Evolutionary conservation across 37 sponge, comb jelly and placozoan species (phyloP).

Genomic region (Amphimedon queenslandica): DNA sequence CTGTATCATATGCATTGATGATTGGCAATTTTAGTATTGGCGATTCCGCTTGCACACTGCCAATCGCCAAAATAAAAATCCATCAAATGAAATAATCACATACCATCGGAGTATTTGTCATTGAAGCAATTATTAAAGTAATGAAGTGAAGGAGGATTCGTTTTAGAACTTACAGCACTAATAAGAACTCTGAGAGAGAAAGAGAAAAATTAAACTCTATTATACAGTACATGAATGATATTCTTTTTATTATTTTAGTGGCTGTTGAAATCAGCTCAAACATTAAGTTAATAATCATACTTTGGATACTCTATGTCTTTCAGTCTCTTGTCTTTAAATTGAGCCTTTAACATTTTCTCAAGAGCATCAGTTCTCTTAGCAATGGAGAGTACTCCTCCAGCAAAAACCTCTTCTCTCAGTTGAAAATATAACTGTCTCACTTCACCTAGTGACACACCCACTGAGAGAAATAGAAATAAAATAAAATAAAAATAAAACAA

Average conservation of each 20-base stretch:
- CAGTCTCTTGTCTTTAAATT: constrained; percentile 39
- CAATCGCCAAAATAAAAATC: no score
- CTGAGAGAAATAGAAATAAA: no score
- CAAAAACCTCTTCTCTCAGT: constrained; percentile 41
- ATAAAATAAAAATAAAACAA: no score
- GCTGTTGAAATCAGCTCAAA: no score
- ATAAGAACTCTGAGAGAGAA: constrained; percentile 41
- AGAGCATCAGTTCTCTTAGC: constrained; percentile 36
- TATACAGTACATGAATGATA: no score
- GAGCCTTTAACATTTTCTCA: constrained; percentile 38
- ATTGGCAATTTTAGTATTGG: no score
- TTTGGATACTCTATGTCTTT: constrained; percentile 32
- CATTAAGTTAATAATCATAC: no score
- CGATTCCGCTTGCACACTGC: no score
- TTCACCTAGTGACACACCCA: constrained; percentile 46
- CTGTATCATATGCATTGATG: no score
- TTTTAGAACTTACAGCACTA: constrained; percentile 41
- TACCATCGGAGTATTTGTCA: constrained; percentile 46
- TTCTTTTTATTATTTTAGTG: no score
- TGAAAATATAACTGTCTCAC: constrained; percentile 39
- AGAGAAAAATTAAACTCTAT: no score
- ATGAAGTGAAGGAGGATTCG: constrained; percentile 48
- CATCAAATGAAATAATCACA: neutral
- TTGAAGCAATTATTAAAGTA: constrained; percentile 66
- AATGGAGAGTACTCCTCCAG: constrained; percentile 9